Evolutionary conservation across 2,888 invertebrate species (phyloP).

Genomic region (Anthrax anthrax): DNA sequence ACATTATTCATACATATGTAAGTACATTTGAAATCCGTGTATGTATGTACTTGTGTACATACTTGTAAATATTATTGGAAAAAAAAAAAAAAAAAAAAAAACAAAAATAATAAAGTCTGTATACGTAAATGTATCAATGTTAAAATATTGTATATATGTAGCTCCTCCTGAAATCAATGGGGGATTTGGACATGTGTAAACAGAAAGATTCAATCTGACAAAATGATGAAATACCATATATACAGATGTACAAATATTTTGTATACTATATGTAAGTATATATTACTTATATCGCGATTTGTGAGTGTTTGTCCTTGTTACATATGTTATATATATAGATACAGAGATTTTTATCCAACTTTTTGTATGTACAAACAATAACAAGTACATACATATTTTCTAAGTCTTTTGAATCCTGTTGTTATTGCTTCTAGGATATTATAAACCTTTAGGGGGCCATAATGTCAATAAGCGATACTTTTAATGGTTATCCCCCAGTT

Average conservation of each 20-base stretch:
- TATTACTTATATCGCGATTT: conserved; percentile 8
- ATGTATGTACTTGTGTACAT: too few relatives aligned
- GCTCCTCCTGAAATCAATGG: conserved; percentile 13
- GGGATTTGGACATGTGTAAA: conserved; percentile 19
- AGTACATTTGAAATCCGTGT: too few relatives aligned
- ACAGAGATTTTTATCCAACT: conserved; percentile 3
- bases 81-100: too few relatives aligned
- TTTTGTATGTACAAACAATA: too few relatives aligned
- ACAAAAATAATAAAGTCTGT: too few relatives aligned
- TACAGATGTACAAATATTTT: conserved; percentile 8
- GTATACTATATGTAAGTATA: too few relatives aligned
- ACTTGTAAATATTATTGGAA: too few relatives aligned
- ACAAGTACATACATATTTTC: too few relatives aligned
- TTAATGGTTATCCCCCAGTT: conserved; percentile 12
- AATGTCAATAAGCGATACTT: conserved; percentile 17
- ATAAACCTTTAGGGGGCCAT: conserved; percentile 15
- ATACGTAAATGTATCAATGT: too few relatives aligned
- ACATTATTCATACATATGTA: too few relatives aligned
- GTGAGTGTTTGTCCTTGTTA: conserved; percentile 8
- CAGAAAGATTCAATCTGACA: conserved; percentile 18
- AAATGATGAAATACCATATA: too few relatives aligned
- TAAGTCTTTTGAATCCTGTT: conserved; percentile 11
- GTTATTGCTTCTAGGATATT: conserved; percentile 15
- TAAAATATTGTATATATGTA: neutral
- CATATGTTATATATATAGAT: neutral